Evolutionary conservation across 2,888 invertebrate species (phyloP).

Genomic region (Harpalus rubripes): DNA sequence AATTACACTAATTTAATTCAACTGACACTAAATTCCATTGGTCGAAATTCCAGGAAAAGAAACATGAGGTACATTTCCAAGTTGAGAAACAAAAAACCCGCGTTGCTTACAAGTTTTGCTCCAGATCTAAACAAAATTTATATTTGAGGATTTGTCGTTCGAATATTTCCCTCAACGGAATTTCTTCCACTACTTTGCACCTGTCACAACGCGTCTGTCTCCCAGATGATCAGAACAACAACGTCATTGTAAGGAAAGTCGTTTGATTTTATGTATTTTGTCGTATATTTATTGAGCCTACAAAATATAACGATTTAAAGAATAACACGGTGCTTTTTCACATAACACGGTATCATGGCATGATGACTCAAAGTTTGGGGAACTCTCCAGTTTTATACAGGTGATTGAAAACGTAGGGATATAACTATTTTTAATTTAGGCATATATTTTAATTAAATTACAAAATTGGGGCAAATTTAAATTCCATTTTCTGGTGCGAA

Average conservation of each 20-base stretch:
- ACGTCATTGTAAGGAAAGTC: slow-evolving; percentile 49
- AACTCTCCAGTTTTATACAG: too few relatives aligned
- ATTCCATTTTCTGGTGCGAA: too few relatives aligned
- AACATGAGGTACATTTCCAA: slow-evolving; percentile 16
- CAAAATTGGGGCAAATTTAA: too few relatives aligned
- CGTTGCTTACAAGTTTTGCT: slow-evolving; percentile 4
- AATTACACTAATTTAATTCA: neutral
- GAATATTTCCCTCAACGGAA: slow-evolving; percentile 40
- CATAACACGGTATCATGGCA: too few relatives aligned
- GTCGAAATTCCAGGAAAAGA: slow-evolving; percentile 9
- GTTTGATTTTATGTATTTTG: slow-evolving; percentile 15
- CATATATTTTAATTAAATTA: too few relatives aligned
- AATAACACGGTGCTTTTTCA: too few relatives aligned
- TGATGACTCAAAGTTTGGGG: too few relatives aligned
- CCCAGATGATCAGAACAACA: neutral
- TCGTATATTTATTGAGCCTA: neutral
- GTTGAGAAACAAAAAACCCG: slow-evolving; percentile 1
- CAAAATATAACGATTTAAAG: too few relatives aligned
- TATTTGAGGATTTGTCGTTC: slow-evolving; percentile 47
- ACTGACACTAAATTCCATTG: neutral
- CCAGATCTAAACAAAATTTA: slow-evolving; percentile 53
- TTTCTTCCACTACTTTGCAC: slow-evolving; percentile 56
- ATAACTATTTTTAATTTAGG: too few relatives aligned
- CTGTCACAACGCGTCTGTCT: slow-evolving; percentile 53
- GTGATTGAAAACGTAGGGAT: too few relatives aligned